phyloP scores from a whole-genome alignment of 2,888 invertebrate genomes.

The Philereme transversata region DNA sequence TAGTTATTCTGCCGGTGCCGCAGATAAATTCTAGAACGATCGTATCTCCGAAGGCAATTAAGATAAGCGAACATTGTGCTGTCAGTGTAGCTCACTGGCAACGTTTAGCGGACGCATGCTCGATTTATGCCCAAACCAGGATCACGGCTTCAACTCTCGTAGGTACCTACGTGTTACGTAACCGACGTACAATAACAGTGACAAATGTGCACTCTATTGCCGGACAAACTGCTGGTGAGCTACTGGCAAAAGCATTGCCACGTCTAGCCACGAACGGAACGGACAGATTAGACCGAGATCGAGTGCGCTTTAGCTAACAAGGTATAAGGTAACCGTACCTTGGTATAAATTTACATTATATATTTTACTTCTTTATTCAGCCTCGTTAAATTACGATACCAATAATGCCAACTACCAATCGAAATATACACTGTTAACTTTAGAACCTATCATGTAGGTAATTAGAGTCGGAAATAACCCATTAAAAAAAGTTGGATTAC shows the following conservation, averaged over 20 bases:
- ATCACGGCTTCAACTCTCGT: constrained; percentile 37
- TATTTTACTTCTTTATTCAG: no score
- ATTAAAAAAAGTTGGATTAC: no score
- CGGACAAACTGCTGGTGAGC: constrained; percentile 33
- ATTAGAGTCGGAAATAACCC: no score
- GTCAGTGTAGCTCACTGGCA: constrained; percentile 66
- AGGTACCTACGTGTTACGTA: constrained; percentile 26
- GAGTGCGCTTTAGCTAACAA: constrained; percentile 2
- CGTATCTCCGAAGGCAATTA: constrained; percentile 76
- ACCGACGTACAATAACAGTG: constrained; percentile 41
- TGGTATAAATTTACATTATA: no score
- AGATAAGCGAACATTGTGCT: constrained; percentile 76
- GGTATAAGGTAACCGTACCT: no score
- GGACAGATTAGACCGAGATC: constrained; percentile 18
- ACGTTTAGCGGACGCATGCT: constrained; percentile 63
- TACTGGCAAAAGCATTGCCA: constrained; percentile 25
- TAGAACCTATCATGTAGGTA: no score
- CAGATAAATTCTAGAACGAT: constrained; percentile 73
- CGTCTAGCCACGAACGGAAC: constrained; percentile 7
- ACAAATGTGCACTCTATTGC: constrained; percentile 40
- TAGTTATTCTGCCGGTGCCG: constrained; percentile 56
- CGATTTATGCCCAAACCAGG: constrained; percentile 60
- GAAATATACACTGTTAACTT: no score
- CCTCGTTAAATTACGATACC: no score
- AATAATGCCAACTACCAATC: no score